A percentile compares a stretch with the other conserved stretches of the same genome.
Evolutionary conservation across 2,797 vertebrate species (phyloP).

Genomic region (Urosaurus nigricauda): DNA sequence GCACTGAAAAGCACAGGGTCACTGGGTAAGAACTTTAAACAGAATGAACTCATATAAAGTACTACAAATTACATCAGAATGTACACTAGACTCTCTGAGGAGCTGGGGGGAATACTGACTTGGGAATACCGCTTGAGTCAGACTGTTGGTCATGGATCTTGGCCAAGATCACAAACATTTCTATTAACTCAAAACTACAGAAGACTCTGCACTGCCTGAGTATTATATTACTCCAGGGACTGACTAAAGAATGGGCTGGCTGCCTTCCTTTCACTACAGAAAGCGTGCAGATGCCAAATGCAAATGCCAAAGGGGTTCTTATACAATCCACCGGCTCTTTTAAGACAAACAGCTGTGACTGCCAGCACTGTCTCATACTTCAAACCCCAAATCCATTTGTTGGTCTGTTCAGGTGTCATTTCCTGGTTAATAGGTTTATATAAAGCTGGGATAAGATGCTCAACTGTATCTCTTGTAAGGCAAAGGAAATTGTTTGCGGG

Average conservation of each 20-base stretch:
- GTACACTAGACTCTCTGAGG: constrained; percentile 15
- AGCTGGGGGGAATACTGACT: constrained; percentile 16
- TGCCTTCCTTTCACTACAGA: not conserved
- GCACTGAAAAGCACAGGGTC: not conserved
- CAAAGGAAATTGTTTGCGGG: constrained; percentile 1
- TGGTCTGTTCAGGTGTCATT: constrained; percentile 8
- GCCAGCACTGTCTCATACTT: constrained; percentile 31
- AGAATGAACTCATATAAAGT: constrained; percentile 21
- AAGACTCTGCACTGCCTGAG: not conserved
- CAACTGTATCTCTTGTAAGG: not conserved
- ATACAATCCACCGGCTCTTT: constrained; percentile 24
- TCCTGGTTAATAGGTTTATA: not conserved
- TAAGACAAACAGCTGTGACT: constrained; percentile 29
- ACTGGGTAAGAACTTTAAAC: not conserved
- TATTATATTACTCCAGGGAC: not conserved
- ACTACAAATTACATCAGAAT: constrained; percentile 1
- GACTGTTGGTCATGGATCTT: constrained; percentile 7
- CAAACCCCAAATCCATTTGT: not conserved
- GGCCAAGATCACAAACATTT: constrained; percentile 36
- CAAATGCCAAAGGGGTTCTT: constrained; percentile 10
- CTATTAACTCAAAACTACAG: constrained; percentile 32
- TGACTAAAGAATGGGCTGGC: constrained; percentile 22
- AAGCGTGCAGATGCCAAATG: constrained; percentile 7
- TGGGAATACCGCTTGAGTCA: constrained; percentile 35
- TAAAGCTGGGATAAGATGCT: constrained; percentile 28